These are phyloP conservation scores for Lethenteron camtschaticum DNA, from an alignment of 2,113 vertebrate genomes.

Conservation along the genomic window DNA sequence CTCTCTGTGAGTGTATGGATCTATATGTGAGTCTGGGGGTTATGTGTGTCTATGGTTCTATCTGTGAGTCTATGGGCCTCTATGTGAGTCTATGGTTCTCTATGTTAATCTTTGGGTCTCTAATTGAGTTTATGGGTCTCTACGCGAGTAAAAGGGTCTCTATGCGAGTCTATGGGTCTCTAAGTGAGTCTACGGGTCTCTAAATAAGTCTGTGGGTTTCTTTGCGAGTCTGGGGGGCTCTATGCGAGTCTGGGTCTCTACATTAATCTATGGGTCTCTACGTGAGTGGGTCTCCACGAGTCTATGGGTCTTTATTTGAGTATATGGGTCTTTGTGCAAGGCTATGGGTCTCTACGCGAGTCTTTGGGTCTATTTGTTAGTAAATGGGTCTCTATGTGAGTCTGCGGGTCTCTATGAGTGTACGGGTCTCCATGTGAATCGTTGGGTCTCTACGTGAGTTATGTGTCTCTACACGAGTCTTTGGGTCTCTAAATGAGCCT, in stretches of 20 bases:
- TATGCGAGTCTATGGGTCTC: background rate
- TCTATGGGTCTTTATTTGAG: background rate
- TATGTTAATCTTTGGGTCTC: too few relatives aligned
- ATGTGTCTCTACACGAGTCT: background rate
- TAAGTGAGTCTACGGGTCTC: background rate
- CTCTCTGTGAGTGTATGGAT: too few relatives aligned
- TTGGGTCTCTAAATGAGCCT: background rate
- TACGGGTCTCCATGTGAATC: background rate
- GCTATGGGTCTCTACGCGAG: background rate
- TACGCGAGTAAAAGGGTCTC: too few relatives aligned
- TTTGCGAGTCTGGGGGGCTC: background rate
- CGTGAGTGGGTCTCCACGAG: background rate
- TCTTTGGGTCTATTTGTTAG: background rate
- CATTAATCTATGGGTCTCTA: background rate
- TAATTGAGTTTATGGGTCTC: too few relatives aligned
- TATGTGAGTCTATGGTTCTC: too few relatives aligned
- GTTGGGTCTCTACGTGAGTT: too few relatives aligned
- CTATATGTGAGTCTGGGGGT: too few relatives aligned
- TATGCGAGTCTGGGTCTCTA: background rate
- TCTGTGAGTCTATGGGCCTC: too few relatives aligned
- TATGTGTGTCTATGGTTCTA: too few relatives aligned
- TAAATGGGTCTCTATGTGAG: background rate
- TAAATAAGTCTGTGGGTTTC: background rate
- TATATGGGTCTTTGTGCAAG: background rate
- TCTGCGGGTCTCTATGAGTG: background rate